These are phyloP conservation scores for Sclerodermus sp. DNA, from an alignment of 2,888 invertebrate species.

Conservation along the genomic window DNA sequence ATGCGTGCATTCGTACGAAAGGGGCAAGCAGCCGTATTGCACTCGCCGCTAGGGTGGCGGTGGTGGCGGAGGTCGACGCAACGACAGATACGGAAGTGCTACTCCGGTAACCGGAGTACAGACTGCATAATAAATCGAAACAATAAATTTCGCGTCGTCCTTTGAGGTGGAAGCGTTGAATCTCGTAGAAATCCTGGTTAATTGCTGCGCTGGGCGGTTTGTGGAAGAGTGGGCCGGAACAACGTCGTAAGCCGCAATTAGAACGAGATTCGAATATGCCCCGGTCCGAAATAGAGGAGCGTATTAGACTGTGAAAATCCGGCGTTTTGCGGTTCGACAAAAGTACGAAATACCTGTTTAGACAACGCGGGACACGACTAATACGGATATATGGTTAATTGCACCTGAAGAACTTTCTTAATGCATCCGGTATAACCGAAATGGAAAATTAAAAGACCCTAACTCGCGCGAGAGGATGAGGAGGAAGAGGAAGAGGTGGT, in stretches of 20 bases:
- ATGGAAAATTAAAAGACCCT: no score
- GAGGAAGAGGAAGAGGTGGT: no score
- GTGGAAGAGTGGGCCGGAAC: constrained; percentile 23
- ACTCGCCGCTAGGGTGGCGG: background rate
- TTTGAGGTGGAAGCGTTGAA: constrained; percentile 20
- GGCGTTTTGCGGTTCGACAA: no score
- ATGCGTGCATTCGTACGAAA: constrained; percentile 18
- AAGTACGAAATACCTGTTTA: no score
- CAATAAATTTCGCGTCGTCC: constrained; percentile 25
- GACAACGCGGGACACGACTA: no score
- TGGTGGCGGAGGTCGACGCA: no score
- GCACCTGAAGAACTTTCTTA: no score
- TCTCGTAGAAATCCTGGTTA: constrained; percentile 27
- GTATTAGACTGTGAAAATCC: no score
- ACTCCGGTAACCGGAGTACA: constrained; percentile 17
- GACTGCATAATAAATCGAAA: constrained; percentile 31
- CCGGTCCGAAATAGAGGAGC: constrained; percentile 1
- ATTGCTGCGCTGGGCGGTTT: constrained; percentile 23
- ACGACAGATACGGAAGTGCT: background rate
- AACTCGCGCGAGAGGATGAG: no score
- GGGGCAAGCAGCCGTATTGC: constrained; percentile 18
- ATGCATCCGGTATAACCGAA: no score
- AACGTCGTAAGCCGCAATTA: constrained; percentile 26
- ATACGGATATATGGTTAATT: no score
- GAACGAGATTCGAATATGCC: constrained; percentile 21